A percentile compares a stretch with the other conserved stretches of the same genome.
Conservation (phyloP, 1,140 invertebrate species). For the Zaprionus capensis region DNA sequence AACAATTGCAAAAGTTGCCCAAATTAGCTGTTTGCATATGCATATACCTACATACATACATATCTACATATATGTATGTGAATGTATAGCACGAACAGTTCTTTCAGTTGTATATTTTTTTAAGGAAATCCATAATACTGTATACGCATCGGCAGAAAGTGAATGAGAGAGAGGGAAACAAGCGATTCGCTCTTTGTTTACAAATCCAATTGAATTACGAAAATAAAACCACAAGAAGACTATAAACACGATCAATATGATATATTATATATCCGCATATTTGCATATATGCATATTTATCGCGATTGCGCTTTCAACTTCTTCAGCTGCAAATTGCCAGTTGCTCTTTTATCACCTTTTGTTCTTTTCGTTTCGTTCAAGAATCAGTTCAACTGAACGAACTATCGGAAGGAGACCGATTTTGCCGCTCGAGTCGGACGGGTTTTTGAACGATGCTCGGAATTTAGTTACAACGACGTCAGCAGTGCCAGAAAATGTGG, state of each 20-base stretch:
- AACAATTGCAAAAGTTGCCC: neutral
- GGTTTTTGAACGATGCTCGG: no score
- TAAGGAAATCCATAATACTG: neutral
- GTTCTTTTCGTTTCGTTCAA: neutral
- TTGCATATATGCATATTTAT: neutral
- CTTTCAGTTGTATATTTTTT: neutral
- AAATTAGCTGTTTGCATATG: conserved; percentile 1
- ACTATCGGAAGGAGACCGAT: no score
- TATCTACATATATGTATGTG: neutral
- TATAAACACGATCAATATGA: neutral
- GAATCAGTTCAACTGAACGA: no score
- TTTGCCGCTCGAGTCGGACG: no score
- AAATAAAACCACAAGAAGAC: neutral
- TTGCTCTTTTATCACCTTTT: neutral
- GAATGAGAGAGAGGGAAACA: neutral
- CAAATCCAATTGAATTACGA: neutral
- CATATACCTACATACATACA: neutral
- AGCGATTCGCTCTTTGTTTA: neutral
- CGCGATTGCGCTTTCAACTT: neutral
- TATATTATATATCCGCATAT: neutral
- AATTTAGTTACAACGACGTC: no score
- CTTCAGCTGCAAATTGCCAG: neutral
- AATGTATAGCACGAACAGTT: neutral
- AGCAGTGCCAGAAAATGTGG: no score
- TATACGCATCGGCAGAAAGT: neutral